phyloP scores from a whole-genome alignment of 2,797 vertebrate species.

The Meda fulgida region DNA sequence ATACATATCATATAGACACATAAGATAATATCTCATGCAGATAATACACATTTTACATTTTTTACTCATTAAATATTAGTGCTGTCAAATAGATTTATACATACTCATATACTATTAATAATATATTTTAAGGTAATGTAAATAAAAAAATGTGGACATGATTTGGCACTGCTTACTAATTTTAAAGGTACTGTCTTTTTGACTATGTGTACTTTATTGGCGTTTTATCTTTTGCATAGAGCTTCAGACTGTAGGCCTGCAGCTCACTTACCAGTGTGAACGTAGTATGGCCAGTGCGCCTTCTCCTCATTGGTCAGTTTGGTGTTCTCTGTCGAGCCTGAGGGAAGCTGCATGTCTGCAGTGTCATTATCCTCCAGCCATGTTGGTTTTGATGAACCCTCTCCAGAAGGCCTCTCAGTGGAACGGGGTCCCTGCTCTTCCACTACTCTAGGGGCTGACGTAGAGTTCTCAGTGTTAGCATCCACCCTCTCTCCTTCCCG shows the following conservation, averaged over 20 bases:
- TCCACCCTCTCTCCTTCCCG: slow-evolving; percentile 68
- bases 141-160: too few relatives aligned
- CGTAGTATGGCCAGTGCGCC: slow-evolving; percentile 72
- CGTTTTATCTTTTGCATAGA: background rate
- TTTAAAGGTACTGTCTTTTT: background rate
- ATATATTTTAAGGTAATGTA: background rate
- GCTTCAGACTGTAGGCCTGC: background rate
- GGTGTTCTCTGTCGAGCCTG: slow-evolving; percentile 69
- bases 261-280: slow-evolving; percentile 76
- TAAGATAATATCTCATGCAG: background rate
- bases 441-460: slow-evolving; percentile 49
- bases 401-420: slow-evolving; percentile 53
- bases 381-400: slow-evolving; percentile 70
- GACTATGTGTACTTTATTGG: background rate
- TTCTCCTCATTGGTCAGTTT: slow-evolving; percentile 66
- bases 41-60: background rate
- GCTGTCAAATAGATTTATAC: background rate
- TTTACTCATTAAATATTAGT: background rate
- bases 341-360: slow-evolving; percentile 75
- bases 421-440: slow-evolving; percentile 57
- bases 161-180: background rate
- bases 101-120: background rate
- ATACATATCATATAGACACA: background rate
- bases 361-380: slow-evolving; percentile 70
- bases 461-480: slow-evolving; percentile 46